Base-by-base conservation (phyloP, 2,797 vertebrate genomes). In the Sebastes umbrosus region DNA sequence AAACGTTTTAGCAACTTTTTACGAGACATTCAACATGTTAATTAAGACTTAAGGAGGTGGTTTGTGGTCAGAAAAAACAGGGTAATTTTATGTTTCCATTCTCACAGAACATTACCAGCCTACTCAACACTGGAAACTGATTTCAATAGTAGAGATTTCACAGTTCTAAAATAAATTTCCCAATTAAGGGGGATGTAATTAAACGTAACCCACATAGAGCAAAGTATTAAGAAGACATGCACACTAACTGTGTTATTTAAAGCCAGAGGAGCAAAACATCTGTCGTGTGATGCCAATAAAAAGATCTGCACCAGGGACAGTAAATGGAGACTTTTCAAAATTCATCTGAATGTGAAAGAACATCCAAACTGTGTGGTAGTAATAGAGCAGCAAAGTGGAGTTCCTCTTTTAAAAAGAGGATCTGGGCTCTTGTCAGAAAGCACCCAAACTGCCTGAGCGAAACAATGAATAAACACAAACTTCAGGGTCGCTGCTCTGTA, bases 31-130 rank as follows among this genome's bases (percentile, higher is more conserved):
- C 0, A 34, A 24, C 8, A 3, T 68, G 22, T 13, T n/a, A 71
- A 60, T 65, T 24, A 18, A 1, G 18, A 76, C 2, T 22, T 32
- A 52, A 8, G 8, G 11, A 8, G 50, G 8, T 18, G 36, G n/a
- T 62, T 46, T 84, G 72, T 54, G 59, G 62, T 77, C 58, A 78
- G 55, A 79, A 63, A 77, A 59, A 59, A 22, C 20, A 7, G 20
- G n/a, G 39, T 57, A 66, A 54, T 50, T 70, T 74, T 4, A 66
- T 55, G 43, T 90, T 92, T 92, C 90, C 90, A 76, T 80, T 91
- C 73, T 63, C 43, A 84, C 63, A 74, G 25, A 80, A 68, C 13
- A 73, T 86, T 34, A 75, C 8, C 67, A 67, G 52, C 68, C 59
- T 34, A 74, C 77, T 57, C 58, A 32, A 20, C 36, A 24, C 43